These are phyloP conservation scores for Sarcophaga peregrina DNA, from an alignment of 1,140 invertebrate genomes.

Conservation along the genomic window DNA sequence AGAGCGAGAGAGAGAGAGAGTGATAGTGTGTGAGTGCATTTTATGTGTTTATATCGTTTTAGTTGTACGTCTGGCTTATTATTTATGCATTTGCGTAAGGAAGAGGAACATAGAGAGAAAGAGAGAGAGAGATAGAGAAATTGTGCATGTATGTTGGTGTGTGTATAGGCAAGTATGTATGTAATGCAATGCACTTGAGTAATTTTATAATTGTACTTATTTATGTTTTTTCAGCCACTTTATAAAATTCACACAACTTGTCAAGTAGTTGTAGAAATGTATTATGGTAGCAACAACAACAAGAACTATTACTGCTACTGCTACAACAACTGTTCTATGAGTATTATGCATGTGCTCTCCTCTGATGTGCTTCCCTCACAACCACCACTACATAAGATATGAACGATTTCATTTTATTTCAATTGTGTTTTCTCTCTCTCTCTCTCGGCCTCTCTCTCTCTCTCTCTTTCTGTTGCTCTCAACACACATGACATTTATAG, in stretches of 20 bases:
- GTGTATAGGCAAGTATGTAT: neutral
- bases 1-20: no score
- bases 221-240: conserved; percentile 28
- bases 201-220: conserved; percentile 40
- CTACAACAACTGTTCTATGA: no score
- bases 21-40: no score
- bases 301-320: no score
- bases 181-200: conserved; percentile 1
- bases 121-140: neutral
- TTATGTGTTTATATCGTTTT: no score
- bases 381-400: no score
- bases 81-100: no score
- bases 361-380: no score
- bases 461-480: neutral
- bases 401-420: neutral
- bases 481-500: conserved; percentile 23
- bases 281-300: neutral
- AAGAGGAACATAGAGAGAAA: no score
- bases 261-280: conserved; percentile 31
- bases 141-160: neutral
- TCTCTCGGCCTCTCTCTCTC: neutral
- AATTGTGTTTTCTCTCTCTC: neutral
- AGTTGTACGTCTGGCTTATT: no score
- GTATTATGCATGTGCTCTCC: no score
- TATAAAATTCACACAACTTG: conserved; percentile 34